Percentiles rank a stretch among this genome's conserved stretches.
Conservation (phyloP, 2,888 invertebrate genomes). For the Rotaria sp. region DNA sequence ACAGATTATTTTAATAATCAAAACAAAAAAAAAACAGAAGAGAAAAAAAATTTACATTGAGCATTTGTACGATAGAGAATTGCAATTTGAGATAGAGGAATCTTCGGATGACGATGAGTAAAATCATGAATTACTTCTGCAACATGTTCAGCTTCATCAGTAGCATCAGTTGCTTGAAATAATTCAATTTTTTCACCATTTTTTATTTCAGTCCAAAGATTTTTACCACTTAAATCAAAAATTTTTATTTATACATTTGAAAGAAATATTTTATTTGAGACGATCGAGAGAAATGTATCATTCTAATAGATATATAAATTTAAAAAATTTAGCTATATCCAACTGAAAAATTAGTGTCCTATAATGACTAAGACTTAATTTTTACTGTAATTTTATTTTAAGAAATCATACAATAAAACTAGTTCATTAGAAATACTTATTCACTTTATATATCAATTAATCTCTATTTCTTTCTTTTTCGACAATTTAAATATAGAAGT, state of each 20-base stretch:
- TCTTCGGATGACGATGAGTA: background rate
- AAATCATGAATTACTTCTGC: background rate
- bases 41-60: conserved; percentile 22
- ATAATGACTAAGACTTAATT: no score
- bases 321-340: no score
- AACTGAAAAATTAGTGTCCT: no score
- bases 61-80: conserved; percentile 41
- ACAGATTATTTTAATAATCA: background rate
- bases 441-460: no score
- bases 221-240: background rate
- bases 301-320: no score
- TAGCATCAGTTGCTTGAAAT: background rate
- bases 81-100: conserved; percentile 28
- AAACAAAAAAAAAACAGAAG: no score
- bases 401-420: no score
- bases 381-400: no score
- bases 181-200: background rate
- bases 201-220: background rate
- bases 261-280: background rate
- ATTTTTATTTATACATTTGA: background rate
- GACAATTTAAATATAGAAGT: no score
- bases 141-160: background rate
- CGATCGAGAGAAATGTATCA: no score
- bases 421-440: no score
- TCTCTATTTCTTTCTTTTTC: no score